A percentile compares a stretch with the other conserved stretches of the same genome.
These are phyloP conservation scores for Drosophila ustulata DNA, from an alignment of 2,888 invertebrate species.

Conservation along the genomic window DNA sequence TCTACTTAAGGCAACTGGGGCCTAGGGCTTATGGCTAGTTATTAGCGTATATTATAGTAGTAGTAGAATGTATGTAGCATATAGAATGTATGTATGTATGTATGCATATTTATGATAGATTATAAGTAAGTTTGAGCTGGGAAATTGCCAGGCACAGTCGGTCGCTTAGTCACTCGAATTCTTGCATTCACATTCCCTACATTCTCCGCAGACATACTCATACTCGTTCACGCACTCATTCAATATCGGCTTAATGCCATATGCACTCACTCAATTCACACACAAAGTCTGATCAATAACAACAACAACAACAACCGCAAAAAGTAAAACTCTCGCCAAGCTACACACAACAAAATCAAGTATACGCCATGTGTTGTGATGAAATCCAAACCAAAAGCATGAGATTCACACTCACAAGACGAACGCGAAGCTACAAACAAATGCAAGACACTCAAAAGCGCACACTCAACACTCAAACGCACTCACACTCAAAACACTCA, in stretches of 20 bases:
- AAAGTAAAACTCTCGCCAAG: slow-evolving; percentile 1
- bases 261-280: neutral
- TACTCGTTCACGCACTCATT: neutral
- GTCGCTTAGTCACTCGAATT: neutral
- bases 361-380: slow-evolving; percentile 1
- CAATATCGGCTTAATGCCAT: neutral
- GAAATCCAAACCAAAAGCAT: slow-evolving; percentile 9
- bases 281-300: neutral
- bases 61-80: slow-evolving; percentile 16
- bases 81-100: slow-evolving; percentile 8
- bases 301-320: neutral
- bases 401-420: neutral
- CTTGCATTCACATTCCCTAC: neutral
- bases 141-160: neutral
- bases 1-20: slow-evolving; percentile 28
- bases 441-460: neutral
- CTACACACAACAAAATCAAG: neutral
- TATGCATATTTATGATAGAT: slow-evolving; percentile 9
- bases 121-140: neutral
- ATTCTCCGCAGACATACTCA: neutral
- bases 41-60: neutral
- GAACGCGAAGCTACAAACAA: slow-evolving; percentile 6
- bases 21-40: slow-evolving; percentile 32
- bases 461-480: neutral
- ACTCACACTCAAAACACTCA: neutral